Evolutionary conservation across 1,140 invertebrate genomes (phyloP).

Genomic region (Marisa cornuarietis): DNA sequence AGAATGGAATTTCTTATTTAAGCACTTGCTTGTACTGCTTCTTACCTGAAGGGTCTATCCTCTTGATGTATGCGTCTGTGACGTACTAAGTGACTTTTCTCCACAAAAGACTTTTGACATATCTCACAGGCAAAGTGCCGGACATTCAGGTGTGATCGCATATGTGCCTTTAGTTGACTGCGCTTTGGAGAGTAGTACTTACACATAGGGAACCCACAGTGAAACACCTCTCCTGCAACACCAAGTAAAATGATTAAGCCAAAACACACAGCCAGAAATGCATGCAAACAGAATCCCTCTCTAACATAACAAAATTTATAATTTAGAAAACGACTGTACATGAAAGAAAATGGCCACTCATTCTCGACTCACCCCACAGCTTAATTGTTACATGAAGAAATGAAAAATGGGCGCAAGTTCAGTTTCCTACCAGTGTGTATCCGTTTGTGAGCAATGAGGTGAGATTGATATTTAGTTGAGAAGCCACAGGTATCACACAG

Average conservation of each 20-base stretch:
- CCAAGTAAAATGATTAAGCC: constrained; percentile 16
- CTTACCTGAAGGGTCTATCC: constrained; percentile 68
- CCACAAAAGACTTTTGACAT: constrained; percentile 75
- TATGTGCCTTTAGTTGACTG: constrained; percentile 75
- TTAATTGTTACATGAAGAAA: background rate
- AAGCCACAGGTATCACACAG: constrained; percentile 76
- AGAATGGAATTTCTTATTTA: too few relatives aligned
- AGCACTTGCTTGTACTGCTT: too few relatives aligned
- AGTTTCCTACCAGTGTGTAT: constrained; percentile 71
- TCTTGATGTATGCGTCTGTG: constrained; percentile 75
- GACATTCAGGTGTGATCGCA: constrained; percentile 73
- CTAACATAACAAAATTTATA: too few relatives aligned
- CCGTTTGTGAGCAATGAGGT: constrained; percentile 74
- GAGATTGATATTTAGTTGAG: constrained; percentile 75
- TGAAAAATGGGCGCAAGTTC: background rate
- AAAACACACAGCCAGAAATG: background rate
- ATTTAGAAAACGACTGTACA: too few relatives aligned
- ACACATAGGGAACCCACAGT: constrained; percentile 73
- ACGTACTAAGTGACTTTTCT: constrained; percentile 74
- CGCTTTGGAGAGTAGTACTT: constrained; percentile 76
- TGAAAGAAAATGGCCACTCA: too few relatives aligned
- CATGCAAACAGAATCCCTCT: too few relatives aligned
- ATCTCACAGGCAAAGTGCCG: constrained; percentile 73
- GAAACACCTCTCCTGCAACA: constrained; percentile 70
- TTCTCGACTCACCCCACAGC: background rate